Base-by-base conservation (phyloP, 30 jellyfish, hydroid and myxozoan genomes). In the Pseudorhiza aurosa region DNA sequence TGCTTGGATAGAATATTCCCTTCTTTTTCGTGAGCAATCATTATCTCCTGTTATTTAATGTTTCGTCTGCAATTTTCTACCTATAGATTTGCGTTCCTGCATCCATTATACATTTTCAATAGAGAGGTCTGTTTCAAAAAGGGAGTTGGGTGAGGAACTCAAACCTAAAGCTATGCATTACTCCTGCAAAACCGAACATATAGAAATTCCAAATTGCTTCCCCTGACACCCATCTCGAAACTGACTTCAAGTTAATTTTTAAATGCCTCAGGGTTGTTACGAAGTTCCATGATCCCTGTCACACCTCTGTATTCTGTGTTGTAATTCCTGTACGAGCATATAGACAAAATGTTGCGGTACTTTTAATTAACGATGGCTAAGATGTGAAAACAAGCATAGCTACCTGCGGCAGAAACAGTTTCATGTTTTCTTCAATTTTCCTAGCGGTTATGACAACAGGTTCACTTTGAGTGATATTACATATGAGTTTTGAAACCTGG, bases 361-460 rank as follows among this genome's bases (percentile, higher is more conserved):
- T n/a, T n/a, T n/a, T n/a, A n/a, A n/a, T n/a, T n/a, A n/a, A n/a
- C n/a, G n/a, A n/a, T n/a, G 19, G 8, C 36, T 6, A 18, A 15
- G 49, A 15, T 0, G 11, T 26, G 0, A 60, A 30, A 62, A 4
- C 27, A 46, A 71, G 46, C 24, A 1, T 10, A 65, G 30, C n/a
- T 67, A 91, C 98, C 96, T 91, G 98, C 1, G 96, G 96, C 9
- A 91, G 84, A 68, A 91, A 78, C 32, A 51, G 18, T 31, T 75
- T 64, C 83, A 91, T 62, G 67, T 91, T 91, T 37, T 91, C 98
- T 42, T 91, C 98, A 18, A 91, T 79, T 59, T 82, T 84, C 53
- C 95, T 45, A 19, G 98, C 98, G 15, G 98, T 91, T 15, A 91
- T 85, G 17, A 91, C 87, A 57, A 87, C 93, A 6, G 98, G 95